phyloP scores from a whole-genome alignment of 2,113 vertebrate species.

The Condylura cristata region DNA sequence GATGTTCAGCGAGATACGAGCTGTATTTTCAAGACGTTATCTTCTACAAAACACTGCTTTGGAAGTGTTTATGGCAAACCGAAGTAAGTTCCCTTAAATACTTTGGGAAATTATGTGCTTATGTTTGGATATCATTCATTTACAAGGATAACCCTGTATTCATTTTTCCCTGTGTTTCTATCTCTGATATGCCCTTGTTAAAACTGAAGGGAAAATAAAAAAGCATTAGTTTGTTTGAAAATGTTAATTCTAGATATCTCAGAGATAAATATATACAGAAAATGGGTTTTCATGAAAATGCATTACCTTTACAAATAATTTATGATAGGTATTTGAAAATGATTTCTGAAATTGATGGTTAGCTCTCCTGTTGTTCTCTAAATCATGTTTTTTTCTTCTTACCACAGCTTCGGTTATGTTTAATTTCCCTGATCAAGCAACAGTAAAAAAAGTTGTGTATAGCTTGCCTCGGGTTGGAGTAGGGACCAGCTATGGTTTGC shows the following conservation, averaged over 20 bases:
- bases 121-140: background rate
- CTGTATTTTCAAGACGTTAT: slow-evolving; percentile 96
- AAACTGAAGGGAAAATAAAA: slow-evolving; percentile 26
- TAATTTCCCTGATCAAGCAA: slow-evolving; percentile 98
- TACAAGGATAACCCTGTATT: background rate
- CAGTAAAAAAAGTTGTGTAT: slow-evolving; percentile 97
- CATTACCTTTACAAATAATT: slow-evolving; percentile 54
- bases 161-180: background rate
- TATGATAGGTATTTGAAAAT: background rate
- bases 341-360: background rate
- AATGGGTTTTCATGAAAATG: background rate
- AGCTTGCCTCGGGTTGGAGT: slow-evolving; percentile 98
- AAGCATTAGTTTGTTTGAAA: slow-evolving; percentile 10
- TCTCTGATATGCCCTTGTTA: background rate
- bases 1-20: slow-evolving; percentile 99
- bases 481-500: slow-evolving; percentile 98
- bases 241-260: background rate
- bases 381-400: slow-evolving; percentile 71
- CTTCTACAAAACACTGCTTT: slow-evolving; percentile 97
- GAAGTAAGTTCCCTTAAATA: slow-evolving; percentile 89
- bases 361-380: slow-evolving; percentile 62
- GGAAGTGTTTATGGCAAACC: slow-evolving; percentile 99
- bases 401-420: slow-evolving; percentile 97
- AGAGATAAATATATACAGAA: background rate
- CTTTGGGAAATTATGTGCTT: slow-evolving; percentile 14